A percentile compares a stretch with the other conserved stretches of the same genome.
phyloP scores from a whole-genome alignment of 2,113 vertebrate species.

The Piprites chloris region DNA sequence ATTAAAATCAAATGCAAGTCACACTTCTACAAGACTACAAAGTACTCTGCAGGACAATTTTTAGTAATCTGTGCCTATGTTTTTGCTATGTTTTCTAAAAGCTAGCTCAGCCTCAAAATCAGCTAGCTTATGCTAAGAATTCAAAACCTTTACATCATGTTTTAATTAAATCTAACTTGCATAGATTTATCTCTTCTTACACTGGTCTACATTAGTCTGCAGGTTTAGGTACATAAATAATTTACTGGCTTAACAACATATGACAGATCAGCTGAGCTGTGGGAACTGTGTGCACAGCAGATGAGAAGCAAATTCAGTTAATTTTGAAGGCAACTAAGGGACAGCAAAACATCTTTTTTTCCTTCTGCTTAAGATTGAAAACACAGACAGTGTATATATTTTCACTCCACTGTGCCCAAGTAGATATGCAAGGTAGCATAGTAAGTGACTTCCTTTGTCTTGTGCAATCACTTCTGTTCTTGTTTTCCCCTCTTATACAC shows the following conservation, averaged over 20 bases:
- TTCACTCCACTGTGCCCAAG: background rate
- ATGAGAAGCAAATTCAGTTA: constrained; percentile 9
- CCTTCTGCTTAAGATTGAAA: background rate
- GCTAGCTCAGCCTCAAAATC: background rate
- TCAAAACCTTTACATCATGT: background rate
- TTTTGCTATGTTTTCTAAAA: background rate
- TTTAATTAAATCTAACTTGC: background rate
- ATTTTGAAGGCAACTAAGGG: background rate
- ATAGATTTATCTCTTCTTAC: background rate
- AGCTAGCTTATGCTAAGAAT: background rate
- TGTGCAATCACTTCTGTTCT: background rate
- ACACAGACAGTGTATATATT: background rate
- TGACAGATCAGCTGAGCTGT: background rate
- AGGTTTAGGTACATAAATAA: background rate
- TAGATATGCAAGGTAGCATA: fast-evolving
- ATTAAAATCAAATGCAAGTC: background rate
- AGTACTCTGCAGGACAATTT: background rate
- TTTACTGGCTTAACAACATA: background rate
- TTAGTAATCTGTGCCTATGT: background rate
- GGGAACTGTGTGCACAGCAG: background rate
- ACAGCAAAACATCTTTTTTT: background rate
- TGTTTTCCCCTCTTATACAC: background rate
- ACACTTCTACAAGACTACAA: background rate
- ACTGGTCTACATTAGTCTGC: background rate
- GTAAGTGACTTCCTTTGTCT: background rate